Percentiles rank a stretch among this genome's conserved stretches.
phyloP scores from a whole-genome alignment of 2,113 vertebrate genomes.

The Choloepus hoffmanni region DNA sequence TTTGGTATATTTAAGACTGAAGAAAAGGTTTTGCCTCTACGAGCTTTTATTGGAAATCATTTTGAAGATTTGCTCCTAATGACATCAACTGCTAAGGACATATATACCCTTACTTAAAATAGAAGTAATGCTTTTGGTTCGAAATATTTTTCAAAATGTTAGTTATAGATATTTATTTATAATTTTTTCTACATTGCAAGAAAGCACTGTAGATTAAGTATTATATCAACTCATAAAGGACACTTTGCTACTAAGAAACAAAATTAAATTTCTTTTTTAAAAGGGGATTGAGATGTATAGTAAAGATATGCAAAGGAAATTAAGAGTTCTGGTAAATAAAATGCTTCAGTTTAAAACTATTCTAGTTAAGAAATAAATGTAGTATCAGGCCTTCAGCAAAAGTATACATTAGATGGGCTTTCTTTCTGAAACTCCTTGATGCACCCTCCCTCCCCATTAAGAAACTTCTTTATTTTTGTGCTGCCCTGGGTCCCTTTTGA shows the following conservation, averaged over 20 bases:
- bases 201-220: not conserved
- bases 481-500: not conserved
- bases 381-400: not conserved
- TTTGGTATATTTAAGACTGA: not conserved
- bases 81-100: not conserved
- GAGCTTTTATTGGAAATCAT: slow-evolving; percentile 19
- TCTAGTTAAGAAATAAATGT: not conserved
- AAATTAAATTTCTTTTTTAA: slow-evolving; percentile 24
- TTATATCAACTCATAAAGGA: not conserved
- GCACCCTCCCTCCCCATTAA: not conserved
- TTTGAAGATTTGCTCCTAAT: not conserved
- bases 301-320: not conserved
- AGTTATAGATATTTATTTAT: not conserved
- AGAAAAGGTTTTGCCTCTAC: slow-evolving; percentile 18
- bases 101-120: not conserved
- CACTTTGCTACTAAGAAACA: not conserved
- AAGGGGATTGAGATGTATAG: not conserved
- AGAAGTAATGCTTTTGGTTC: not conserved
- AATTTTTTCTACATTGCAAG: slow-evolving; percentile 38
- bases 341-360: not conserved
- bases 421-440: not conserved
- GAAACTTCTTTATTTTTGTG: not conserved
- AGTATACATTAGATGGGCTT: not conserved
- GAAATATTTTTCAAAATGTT: slow-evolving; percentile 30
- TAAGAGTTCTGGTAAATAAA: not conserved